Evolutionary conservation across 2,113 vertebrate species (phyloP), one percentile per base, ranked within the genome.

Genomic region (Vidua chalybeata): DNA sequence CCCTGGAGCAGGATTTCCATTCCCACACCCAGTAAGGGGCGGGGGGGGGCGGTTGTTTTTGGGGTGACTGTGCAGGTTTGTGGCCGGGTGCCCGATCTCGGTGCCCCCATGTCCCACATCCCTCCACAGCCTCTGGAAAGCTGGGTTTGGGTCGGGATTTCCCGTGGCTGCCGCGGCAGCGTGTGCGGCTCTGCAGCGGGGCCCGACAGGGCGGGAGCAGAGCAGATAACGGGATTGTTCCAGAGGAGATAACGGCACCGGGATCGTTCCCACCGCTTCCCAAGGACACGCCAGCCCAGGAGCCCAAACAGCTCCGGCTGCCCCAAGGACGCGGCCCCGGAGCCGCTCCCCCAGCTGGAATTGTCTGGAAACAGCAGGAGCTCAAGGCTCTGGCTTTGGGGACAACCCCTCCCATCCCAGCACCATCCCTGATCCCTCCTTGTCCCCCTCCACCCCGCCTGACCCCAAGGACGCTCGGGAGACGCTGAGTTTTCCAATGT

Each of bases 401-500:
- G 39, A 37, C 56, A 30, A 26, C 6, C 2, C 35, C 33, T 43
- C 2, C 37, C 33, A 19, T 5, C 45, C 35, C 55, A 9, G 2
- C 59, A 0, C 48, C 55, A 16, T 1, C 63, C 49, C 30, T 1
- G 10, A 4, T 1, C 43, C 43, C 19, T 15, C 27, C 2, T 2
- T 5, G 17, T 7, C 28, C 71, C 28, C 80, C 28, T 66, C 9
- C 3, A 1, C 41, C 39, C 18, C 1, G 0, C 35, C 27, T 28
- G 46, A 59, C 46, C 87, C 55, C 21, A 33, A 33, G 18, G 72
- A 84, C 0, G 2, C 56, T 6, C 1, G 2, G 22, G 15, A 28
- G 12, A 4, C 17, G 49, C 49, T 11, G 79, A 89, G 69, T 97
- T 98, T 97, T 97, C 98, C 98, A 98, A 98, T 92, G 97, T 90